Conservation (phyloP, 2,888 invertebrate species). For the Agonopterix heracliana region DNA sequence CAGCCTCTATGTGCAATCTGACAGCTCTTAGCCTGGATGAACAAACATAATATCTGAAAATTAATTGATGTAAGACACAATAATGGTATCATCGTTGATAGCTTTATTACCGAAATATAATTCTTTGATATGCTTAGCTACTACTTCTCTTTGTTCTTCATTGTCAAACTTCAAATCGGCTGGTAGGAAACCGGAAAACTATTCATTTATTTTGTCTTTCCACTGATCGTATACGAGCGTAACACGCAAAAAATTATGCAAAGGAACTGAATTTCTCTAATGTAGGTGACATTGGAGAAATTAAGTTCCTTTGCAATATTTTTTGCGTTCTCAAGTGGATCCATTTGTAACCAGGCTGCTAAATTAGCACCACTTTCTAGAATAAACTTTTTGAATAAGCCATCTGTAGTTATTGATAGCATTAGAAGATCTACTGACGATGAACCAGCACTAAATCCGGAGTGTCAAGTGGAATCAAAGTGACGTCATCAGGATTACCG, state of each 20-base stretch:
- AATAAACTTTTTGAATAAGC: constrained; percentile 11
- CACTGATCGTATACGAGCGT: constrained; percentile 20
- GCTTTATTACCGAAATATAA: too few species aligned
- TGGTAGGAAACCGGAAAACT: constrained; percentile 28
- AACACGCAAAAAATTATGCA: constrained; percentile 26
- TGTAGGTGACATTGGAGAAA: constrained; percentile 20
- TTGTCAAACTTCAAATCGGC: constrained; percentile 31
- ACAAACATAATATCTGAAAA: constrained; percentile 29
- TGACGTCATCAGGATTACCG: too few species aligned
- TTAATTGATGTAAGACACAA: constrained; percentile 26
- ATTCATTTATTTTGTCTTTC: constrained; percentile 30
- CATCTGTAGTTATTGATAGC: constrained; percentile 20
- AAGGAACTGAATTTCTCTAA: constrained; percentile 22
- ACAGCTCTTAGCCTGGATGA: constrained; percentile 22
- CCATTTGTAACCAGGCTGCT: constrained; percentile 16
- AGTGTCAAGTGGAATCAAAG: too few species aligned
- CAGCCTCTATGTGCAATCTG: constrained; percentile 23
- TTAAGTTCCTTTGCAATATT: constrained; percentile 23
- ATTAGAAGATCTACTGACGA: too few species aligned
- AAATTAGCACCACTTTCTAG: constrained; percentile 37
- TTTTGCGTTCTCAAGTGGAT: constrained; percentile 26
- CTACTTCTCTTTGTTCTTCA: constrained; percentile 23
- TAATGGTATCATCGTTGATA: constrained; percentile 24
- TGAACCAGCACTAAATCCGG: too few species aligned
- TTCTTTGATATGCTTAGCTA: constrained; percentile 19